Evolutionary conservation across 1,140 invertebrate species (phyloP), one percentile per base, ranked within the genome.

Genomic region (Lepidurus packardi): DNA sequence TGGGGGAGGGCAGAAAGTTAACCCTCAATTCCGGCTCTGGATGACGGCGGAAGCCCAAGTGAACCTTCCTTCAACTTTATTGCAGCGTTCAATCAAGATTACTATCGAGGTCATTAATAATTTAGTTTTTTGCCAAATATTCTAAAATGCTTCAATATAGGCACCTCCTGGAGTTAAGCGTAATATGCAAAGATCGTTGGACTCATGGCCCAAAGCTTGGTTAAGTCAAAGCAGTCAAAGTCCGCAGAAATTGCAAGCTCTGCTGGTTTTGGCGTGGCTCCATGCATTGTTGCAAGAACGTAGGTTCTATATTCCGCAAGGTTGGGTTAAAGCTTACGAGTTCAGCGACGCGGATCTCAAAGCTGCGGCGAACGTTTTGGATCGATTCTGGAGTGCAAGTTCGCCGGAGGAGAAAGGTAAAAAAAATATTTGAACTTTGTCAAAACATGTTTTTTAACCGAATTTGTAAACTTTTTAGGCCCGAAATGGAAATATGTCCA

Each of bases 281-380:
- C 94, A 97, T 84, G 93, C 95, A 0, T 44, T 76, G 6, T 9
- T 41, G 10, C 53, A 78, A 74, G 95, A 98, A 85, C 87, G 96
- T 75, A 86, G 95, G 79, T 92, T 90, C 80, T 97, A 90, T 83
- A 93, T 96, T 81, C 94, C 92, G 8, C 91, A 93, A 86, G 93
- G 93, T 2, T 95, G 94, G 93, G 91, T 90, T 0, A 93, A 93
- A 84, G 92, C 91, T 83, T 98, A 98, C 84, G 95, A 97, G 82
- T 97, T 97, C 86, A 93, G 90, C 47, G 90, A 93, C 80, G 89
- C 91, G 1, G 96, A 98, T 85, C 85, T 97, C 0, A 88, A 90
- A 78, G 92, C 93, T 6, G 93, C 92, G 1, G 86, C 91, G 73
- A 89, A 92, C 77, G 86, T 96, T 43, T 86, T 94, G 3, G 88